A percentile compares a stretch with the other conserved stretches of the same genome.
Evolutionary conservation across 2,888 invertebrate genomes (phyloP).

Genomic region (Euplagia quadripunctaria): DNA sequence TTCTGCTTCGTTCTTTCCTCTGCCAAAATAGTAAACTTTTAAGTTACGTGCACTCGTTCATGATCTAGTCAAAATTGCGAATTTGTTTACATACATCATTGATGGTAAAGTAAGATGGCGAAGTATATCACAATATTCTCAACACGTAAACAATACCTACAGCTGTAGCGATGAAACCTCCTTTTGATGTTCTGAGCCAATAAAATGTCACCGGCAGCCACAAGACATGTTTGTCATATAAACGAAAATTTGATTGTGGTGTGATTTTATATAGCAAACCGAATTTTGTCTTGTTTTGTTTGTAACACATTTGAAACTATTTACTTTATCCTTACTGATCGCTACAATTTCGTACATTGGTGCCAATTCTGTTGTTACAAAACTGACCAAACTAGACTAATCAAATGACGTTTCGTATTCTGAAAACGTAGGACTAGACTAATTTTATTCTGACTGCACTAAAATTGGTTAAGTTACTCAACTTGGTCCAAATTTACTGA

Average conservation of each 20-base stretch:
- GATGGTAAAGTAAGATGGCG: slow-evolving; percentile 60
- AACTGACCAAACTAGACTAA: no score
- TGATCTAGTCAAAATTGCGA: slow-evolving; percentile 84
- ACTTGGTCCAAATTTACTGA: no score
- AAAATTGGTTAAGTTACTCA: no score
- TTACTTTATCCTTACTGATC: slow-evolving; percentile 53
- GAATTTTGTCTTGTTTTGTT: slow-evolving; percentile 69
- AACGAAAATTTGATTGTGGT: slow-evolving; percentile 74
- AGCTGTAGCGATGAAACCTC: slow-evolving; percentile 71
- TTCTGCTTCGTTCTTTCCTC: no score
- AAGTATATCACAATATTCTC: slow-evolving; percentile 71
- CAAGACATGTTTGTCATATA: slow-evolving; percentile 76
- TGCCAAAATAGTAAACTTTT: slow-evolving; percentile 43
- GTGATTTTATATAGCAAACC: slow-evolving; percentile 69
- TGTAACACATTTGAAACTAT: slow-evolving; percentile 66
- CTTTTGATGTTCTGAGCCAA: slow-evolving; percentile 80
- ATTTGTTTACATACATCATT: slow-evolving; percentile 80
- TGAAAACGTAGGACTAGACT: no score
- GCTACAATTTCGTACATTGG: no score
- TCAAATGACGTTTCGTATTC: no score
- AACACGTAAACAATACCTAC: slow-evolving; percentile 75
- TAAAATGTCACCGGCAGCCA: slow-evolving; percentile 74
- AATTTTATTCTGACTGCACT: no score
- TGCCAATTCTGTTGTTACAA: no score
- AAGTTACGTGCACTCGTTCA: slow-evolving; percentile 68